Evolutionary conservation across 2,113 vertebrate species (phyloP), one percentile per base, ranked within the genome.

Genomic region (Callocephalon fimbriatum): DNA sequence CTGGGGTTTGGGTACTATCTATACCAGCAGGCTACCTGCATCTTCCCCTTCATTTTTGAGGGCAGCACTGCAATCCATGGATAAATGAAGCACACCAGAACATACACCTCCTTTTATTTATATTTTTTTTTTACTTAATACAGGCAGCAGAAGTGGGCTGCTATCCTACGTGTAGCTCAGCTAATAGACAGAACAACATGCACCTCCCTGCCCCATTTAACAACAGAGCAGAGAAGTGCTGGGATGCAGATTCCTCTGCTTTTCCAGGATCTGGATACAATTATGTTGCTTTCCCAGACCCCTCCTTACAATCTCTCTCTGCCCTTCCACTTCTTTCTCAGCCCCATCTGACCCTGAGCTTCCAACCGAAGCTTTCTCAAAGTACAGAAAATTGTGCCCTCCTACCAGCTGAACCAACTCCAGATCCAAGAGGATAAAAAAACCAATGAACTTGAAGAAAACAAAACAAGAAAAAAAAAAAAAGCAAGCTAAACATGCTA

Each of bases 321-420:
- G 32, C 19, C 26, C 7, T 21, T 59, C 18, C 15, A 26, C 32
- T 66, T 71, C 61, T 87, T 74, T 32, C 35, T 63, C 68, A 63
- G 27, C 17, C 47, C 21, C 12, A 11, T 38, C 18, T 4, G 1
- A 48, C 1, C 7, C 4, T 4, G 32, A 75, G 62, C 21, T 25
- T 77, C 44, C 42, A 76, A 35, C 14, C 18, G 35, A 86, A 54
- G 9, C 7, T 86, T 59, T 31, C 12, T 51, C 31, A 68, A 11
- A 1, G 4, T 5, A 42, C 5, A 22, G 31, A 74, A 86, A 86
- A n/a, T 18, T 45, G 19, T 71, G 9, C 25, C 16, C 22, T 80
- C 15, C 23, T 65, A 2, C 17, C 19, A 59, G 7, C n/a, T 71
- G 20, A 88, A 23, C 13, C 0, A 0, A 62, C 7, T 59, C 9